Evolutionary conservation across 2,113 vertebrate genomes (phyloP).

Genomic region (Thamnaconus septentrionalis): DNA sequence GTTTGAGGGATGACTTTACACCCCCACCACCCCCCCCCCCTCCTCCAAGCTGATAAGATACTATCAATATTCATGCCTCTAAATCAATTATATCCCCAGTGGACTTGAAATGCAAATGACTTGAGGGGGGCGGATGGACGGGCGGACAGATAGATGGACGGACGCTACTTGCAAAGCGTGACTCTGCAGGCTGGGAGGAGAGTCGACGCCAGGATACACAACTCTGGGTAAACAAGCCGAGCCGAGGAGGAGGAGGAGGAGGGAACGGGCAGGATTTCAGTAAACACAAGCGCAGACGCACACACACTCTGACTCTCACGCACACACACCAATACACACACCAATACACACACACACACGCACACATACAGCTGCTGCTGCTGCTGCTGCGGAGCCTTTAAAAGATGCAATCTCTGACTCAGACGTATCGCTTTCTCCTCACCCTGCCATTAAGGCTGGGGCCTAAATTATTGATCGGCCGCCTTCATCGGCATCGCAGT

Average conservation of each 20-base stretch:
- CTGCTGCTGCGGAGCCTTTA: conserved; percentile 54
- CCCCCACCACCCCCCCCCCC: too few species aligned
- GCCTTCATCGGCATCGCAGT: conserved; percentile 95
- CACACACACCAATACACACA: too few species aligned
- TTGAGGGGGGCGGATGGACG: conserved; percentile 20
- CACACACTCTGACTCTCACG: too few species aligned
- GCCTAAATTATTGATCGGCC: conserved; percentile 99
- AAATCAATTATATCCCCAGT: conserved; percentile 62
- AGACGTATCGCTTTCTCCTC: conserved; percentile 85
- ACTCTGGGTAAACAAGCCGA: conserved; percentile 52
- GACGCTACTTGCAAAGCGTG: conserved; percentile 23
- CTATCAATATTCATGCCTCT: conserved; percentile 66
- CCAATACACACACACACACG: too few species aligned
- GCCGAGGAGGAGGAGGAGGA: conserved; percentile 46
- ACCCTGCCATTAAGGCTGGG: conserved; percentile 88
- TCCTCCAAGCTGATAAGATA: conserved; percentile 53
- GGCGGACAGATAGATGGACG: too few species aligned
- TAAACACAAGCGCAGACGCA: conserved; percentile 49
- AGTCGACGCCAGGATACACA: conserved; percentile 39
- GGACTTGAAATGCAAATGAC: conserved; percentile 66
- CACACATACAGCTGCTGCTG: too few species aligned
- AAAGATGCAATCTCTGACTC: conserved; percentile 77
- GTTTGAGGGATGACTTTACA: conserved; percentile 43
- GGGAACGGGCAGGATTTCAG: conserved; percentile 55
- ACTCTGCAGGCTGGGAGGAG: conserved; percentile 46